Evolutionary conservation across 2,888 invertebrate species (phyloP), one percentile per base, ranked within the genome.

Genomic region (Theretra japonica): DNA sequence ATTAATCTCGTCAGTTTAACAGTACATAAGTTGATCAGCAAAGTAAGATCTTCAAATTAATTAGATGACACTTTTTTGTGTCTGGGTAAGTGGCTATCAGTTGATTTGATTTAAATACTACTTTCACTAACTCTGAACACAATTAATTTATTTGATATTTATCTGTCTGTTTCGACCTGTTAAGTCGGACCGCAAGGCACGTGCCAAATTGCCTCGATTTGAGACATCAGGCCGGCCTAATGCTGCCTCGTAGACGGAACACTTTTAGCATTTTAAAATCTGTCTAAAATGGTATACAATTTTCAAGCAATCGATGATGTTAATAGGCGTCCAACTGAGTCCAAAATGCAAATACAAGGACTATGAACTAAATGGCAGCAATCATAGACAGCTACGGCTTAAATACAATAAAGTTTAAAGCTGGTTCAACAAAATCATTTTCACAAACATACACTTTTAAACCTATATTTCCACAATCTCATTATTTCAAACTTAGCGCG

Each of bases 101-200:
- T 23, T 48, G 23, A 65, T 65, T 41, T 65, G 23, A 65, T 65
- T 62, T 19, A 48, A 48, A 23, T 17, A 8, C 23, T 17, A 65
- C 65, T 65, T 65, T 48, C 65, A 65, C 65, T 23, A 17, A 23
- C 41, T 21, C 23, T 21, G 17, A 48, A 65, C 15, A 41, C 41
- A 65, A 62, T 33, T 62, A 62, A 2, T 41, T 62, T 65, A 65
- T 62, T 65, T 62, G 15, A 25, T 48, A 33, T 60, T 1, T 33
- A 21, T 11, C 0, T 17, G 23, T 25, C 15, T 28, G 17, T 58
- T 28, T 25, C 17, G 5, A 1, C n/a, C 53, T 53, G n/a, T 53
- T 53, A 53, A n/a, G 53, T n/a, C 4, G 6, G 2, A 41, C 41
- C 41, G 41, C 41, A 41, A 41, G 41, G 2, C 41, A 41, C 15